Percentiles rank a stretch among this genome's conserved stretches.
Evolutionary conservation across 2,113 vertebrate species (phyloP).

Genomic region (Myrmophylax atrothorax): DNA sequence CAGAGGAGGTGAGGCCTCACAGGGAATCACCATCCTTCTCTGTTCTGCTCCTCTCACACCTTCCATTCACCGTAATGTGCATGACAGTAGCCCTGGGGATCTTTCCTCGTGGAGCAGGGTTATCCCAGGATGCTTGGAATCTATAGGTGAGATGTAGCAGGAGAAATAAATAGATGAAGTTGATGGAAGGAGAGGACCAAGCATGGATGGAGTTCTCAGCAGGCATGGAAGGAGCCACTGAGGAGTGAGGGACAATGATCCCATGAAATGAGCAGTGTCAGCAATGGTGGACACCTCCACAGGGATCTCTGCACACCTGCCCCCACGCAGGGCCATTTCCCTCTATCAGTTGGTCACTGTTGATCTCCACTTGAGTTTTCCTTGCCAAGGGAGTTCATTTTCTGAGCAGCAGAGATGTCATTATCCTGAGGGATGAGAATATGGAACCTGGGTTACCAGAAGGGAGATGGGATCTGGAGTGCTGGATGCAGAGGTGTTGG

Average conservation of each 20-base stretch:
- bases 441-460: fast-evolving
- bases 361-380: neutral
- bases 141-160: neutral
- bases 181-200: neutral
- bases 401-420: neutral
- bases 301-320: neutral
- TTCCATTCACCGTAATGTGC: neutral
- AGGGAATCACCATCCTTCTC: neutral
- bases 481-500: neutral
- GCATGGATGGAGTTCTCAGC: neutral
- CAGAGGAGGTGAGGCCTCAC: neutral
- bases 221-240: neutral
- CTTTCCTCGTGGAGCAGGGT: neutral
- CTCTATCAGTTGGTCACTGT: fast-evolving
- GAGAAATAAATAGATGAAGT: neutral
- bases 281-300: neutral
- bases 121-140: neutral
- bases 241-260: neutral
- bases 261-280: neutral
- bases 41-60: neutral
- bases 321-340: neutral
- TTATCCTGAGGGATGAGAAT: neutral
- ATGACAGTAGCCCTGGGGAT: neutral
- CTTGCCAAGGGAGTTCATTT: neutral
- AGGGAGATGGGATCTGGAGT: fast-evolving